Evolutionary conservation across 2,797 vertebrate species (phyloP).

Genomic region (Gephyroberyx darwinii): DNA sequence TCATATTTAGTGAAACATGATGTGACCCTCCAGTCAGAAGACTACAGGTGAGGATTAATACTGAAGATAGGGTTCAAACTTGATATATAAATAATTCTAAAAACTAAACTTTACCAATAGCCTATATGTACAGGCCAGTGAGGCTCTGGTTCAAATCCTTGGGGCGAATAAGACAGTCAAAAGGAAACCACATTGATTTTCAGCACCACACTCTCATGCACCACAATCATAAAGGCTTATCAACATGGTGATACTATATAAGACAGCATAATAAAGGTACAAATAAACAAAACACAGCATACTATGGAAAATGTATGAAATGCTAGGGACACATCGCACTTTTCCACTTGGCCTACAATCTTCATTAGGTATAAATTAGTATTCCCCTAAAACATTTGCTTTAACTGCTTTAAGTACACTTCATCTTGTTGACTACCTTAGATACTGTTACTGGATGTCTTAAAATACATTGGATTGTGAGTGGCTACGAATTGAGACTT

Average conservation of each 20-base stretch:
- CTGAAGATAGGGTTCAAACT: constrained; percentile 34
- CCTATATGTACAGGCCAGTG: constrained; percentile 14
- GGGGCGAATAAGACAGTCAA: constrained; percentile 5
- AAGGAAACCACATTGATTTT: constrained; percentile 35
- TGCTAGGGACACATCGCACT: constrained; percentile 30
- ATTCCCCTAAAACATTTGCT: constrained; percentile 21
- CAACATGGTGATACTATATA: constrained; percentile 25
- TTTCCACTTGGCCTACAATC: constrained; percentile 37
- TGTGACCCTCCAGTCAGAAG: constrained; percentile 11
- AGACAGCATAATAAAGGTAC: constrained; percentile 42
- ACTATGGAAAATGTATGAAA: constrained; percentile 43
- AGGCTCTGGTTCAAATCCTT: constrained; percentile 6
- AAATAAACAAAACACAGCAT: constrained; percentile 62
- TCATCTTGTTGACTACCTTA: constrained; percentile 36
- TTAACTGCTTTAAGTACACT: constrained; percentile 25
- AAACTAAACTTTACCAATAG: constrained; percentile 43
- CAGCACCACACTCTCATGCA: constrained; percentile 65
- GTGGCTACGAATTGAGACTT: constrained; percentile 31
- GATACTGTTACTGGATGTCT: constrained; percentile 14
- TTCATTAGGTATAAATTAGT: constrained; percentile 53
- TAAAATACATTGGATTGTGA: constrained; percentile 43
- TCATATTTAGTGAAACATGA: constrained; percentile 33
- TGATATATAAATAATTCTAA: constrained; percentile 46
- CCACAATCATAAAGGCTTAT: constrained; percentile 40
- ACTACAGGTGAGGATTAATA: constrained; percentile 39